A percentile compares a stretch with the other conserved stretches of the same genome.
These are phyloP conservation scores for Psittacus erithacus DNA, from an alignment of 2,113 vertebrate genomes.

Conservation along the genomic window DNA sequence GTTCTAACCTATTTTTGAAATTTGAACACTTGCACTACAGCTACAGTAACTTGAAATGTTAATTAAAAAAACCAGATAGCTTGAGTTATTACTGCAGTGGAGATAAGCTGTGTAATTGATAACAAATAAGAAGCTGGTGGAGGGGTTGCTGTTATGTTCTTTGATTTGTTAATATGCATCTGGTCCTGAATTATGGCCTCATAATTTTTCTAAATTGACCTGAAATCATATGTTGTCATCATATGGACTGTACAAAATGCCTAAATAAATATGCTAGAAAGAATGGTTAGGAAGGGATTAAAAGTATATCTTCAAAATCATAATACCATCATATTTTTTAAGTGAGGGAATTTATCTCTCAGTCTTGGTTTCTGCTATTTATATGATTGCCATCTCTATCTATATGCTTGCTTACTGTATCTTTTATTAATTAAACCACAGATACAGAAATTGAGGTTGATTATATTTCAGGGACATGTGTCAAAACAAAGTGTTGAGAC, in stretches of 20 bases:
- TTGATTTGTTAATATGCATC: background rate
- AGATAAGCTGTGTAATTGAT: background rate
- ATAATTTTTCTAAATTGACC: background rate
- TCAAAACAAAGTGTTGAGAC: background rate
- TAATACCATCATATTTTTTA: background rate
- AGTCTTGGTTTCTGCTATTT: background rate
- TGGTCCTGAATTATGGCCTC: background rate
- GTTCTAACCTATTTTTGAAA: background rate
- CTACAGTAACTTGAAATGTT: background rate
- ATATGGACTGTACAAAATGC: background rate
- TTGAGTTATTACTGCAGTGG: background rate
- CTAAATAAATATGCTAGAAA: background rate
- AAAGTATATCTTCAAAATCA: background rate
- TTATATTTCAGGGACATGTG: background rate
- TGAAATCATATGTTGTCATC: background rate
- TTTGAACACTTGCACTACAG: background rate
- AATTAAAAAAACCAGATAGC: background rate
- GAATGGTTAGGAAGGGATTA: background rate
- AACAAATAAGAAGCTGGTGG: background rate
- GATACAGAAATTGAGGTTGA: background rate
- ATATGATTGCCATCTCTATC: background rate
- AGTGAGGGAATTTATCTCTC: background rate
- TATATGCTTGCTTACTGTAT: background rate
- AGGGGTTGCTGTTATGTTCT: background rate
- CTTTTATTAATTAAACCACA: slow-evolving; percentile 30